Conservation (phyloP, 2,888 invertebrate species). For the Pammene aurita region DNA sequence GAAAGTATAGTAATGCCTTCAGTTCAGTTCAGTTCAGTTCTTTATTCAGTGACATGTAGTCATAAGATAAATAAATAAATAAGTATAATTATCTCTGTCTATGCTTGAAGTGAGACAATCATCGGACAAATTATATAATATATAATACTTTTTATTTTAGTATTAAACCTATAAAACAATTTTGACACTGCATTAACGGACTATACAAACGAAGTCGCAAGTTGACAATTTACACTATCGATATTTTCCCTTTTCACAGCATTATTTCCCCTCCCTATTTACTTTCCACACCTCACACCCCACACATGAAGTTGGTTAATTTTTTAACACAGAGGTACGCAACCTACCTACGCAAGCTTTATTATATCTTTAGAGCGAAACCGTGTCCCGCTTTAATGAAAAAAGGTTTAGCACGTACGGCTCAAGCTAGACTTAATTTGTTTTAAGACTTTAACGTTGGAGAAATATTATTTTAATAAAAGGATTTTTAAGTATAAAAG, state of each 20-base stretch:
- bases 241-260: background rate
- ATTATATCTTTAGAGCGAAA: conserved; percentile 47
- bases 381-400: conserved; percentile 44
- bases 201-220: too few species aligned
- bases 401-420: conserved; percentile 30
- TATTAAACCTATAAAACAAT: too few species aligned
- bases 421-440: conserved; percentile 2
- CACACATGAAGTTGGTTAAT: conserved; percentile 54
- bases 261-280: conserved; percentile 44
- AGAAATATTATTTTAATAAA: conserved; percentile 21
- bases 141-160: too few species aligned
- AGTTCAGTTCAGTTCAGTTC: too few species aligned
- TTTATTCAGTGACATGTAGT: too few species aligned
- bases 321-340: conserved; percentile 53
- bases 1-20: too few species aligned
- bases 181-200: too few species aligned
- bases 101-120: too few species aligned
- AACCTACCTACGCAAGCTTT: conserved; percentile 19
- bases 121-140: too few species aligned
- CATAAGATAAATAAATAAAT: too few species aligned
- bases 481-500: background rate
- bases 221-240: conserved; percentile 2
- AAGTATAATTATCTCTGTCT: too few species aligned
- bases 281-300: conserved; percentile 42
- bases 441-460: conserved; percentile 1